Base-by-base conservation (phyloP, 2,113 vertebrate genomes). In the Aptenodytes patagonicus region DNA sequence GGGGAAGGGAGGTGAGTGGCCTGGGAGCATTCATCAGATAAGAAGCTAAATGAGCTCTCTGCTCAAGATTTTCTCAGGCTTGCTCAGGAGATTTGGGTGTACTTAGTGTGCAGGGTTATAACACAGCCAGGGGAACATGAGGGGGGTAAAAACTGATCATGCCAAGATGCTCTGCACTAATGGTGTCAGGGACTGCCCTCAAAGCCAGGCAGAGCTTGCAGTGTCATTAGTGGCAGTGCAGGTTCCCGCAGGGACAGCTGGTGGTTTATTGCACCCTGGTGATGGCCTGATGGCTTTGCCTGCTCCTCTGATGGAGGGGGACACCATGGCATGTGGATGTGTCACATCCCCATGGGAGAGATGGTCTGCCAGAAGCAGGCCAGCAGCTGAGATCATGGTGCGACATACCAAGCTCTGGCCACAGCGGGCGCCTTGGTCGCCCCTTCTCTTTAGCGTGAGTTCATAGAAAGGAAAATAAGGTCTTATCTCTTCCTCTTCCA, bases 21-120 rank as follows among this genome's bases (percentile, higher is more conserved):
- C 88, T 82, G 84, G 60, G 87, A 92, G 64, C 73, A 57, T 88
- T 92, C 49, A 76, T 94, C 82, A 82, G 90, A 93, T 97, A 93
- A 97, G 95, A 79, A 85, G 87, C 87, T 93, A 79, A 95, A 83
- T 16, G 25, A 89, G 72, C 78, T 82, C 86, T 77, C 34, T 2
- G 5, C 78, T 83, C 47, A 31, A 54, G 81, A 84, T 94, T 93
- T 96, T 95, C 92, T 97, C 78, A 76, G 17, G 75, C 90, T 95
- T 87, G 44, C 87, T 87, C 55, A 58, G 73, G 84, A 90, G 40
- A 69, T 36, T 54, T 54, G 81, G 6, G 28, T 5, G 6, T 87
- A 40, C 38, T 69, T 81, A 4, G 13, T 60, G 55, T 62, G 55
- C 84, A 71, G 68, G 49, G 25, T 62, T 82, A 25, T 68, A 73